Evolutionary conservation across 2,797 vertebrate genomes (phyloP).

Genomic region (Hyperoplus lanceolatus): DNA sequence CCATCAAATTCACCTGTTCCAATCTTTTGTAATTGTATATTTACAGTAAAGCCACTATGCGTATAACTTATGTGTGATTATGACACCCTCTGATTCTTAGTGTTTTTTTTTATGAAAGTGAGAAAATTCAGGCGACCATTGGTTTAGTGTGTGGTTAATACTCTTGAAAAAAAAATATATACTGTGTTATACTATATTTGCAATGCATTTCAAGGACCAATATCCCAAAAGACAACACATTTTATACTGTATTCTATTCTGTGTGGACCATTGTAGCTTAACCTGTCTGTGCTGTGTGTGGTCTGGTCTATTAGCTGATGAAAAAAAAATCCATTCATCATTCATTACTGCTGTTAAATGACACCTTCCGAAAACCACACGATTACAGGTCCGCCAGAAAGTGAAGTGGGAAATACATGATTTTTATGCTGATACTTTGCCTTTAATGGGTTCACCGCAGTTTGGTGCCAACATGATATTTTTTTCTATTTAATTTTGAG

Average conservation of each 20-base stretch:
- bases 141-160: background rate
- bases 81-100: background rate
- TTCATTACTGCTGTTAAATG: conserved; percentile 13
- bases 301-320: background rate
- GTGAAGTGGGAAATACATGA: background rate
- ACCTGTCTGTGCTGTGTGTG: background rate
- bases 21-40: conserved; percentile 4
- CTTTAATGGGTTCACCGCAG: background rate
- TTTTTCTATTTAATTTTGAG: background rate
- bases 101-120: background rate
- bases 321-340: conserved; percentile 14
- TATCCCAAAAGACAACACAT: background rate
- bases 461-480: background rate
- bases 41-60: background rate
- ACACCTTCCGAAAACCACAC: background rate
- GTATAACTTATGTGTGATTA: background rate
- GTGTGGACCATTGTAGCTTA: background rate
- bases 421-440: background rate
- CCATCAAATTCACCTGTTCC: background rate
- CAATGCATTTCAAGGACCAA: background rate
- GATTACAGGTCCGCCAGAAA: conserved; percentile 18
- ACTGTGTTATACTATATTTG: background rate
- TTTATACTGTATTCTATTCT: background rate
- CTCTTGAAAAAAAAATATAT: too few species aligned
- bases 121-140: background rate